Conservation (phyloP, 2,113 vertebrate genomes). For the Malurus cyaneus region DNA sequence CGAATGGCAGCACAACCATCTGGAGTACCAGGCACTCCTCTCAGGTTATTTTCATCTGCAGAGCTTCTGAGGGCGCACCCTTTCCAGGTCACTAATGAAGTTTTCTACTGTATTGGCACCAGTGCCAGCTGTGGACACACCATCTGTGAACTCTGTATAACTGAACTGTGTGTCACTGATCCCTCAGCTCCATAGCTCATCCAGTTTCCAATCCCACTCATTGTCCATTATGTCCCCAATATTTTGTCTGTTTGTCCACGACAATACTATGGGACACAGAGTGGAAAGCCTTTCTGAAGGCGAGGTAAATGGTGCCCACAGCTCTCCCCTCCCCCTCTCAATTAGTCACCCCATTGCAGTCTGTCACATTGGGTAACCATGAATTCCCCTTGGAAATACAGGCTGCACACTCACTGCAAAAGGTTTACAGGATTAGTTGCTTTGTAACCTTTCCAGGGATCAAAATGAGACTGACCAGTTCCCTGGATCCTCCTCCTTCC, state of each 20-base stretch:
- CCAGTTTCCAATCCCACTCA: background rate
- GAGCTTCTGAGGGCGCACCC: background rate
- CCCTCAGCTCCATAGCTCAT: background rate
- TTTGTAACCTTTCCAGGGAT: background rate
- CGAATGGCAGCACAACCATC: background rate
- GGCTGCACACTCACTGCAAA: background rate
- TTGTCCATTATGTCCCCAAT: background rate
- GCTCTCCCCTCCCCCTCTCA: background rate
- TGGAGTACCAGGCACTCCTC: background rate
- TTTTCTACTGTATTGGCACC: background rate
- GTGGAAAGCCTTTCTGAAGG: background rate
- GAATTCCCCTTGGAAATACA: background rate
- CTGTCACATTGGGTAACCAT: background rate
- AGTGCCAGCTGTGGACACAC: background rate
- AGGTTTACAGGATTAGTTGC: background rate
- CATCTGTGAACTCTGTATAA: background rate
- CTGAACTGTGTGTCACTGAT: background rate
- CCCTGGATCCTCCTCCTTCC: background rate
- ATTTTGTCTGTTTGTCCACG: background rate
- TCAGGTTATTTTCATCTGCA: background rate
- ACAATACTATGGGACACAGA: background rate
- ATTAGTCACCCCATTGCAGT: background rate
- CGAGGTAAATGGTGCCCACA: rapidly evolving
- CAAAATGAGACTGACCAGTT: background rate
- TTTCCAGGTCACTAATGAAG: background rate